A percentile compares a stretch with the other conserved stretches of the same genome.
Conservation (phyloP, 2,113 vertebrate genomes). For the Crotalus horridus region DNA sequence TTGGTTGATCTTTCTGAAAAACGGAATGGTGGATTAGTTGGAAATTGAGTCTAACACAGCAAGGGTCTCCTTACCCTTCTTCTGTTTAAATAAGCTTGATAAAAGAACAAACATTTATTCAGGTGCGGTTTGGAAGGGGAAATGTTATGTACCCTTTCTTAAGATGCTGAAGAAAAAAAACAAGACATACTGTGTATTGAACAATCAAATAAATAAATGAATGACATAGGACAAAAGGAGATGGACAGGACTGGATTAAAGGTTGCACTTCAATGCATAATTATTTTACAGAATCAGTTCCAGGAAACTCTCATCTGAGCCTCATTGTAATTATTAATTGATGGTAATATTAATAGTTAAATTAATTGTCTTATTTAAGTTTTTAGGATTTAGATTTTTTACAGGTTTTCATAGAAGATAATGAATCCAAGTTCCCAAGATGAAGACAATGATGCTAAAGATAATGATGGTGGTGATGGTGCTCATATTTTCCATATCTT, state of each 20-base stretch:
- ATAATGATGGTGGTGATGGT: background rate
- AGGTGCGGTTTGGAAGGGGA: background rate
- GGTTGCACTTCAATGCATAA: background rate
- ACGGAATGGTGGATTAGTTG: background rate
- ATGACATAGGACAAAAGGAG: background rate
- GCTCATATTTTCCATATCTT: background rate
- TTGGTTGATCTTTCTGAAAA: background rate
- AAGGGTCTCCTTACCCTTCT: background rate
- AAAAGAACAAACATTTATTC: background rate
- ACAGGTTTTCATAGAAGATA: background rate
- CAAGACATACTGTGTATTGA: background rate
- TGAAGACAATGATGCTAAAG: background rate
- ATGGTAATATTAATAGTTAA: background rate
- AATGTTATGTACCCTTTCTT: background rate
- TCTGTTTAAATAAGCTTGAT: background rate
- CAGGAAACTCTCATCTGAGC: background rate
- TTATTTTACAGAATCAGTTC: background rate
- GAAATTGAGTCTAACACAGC: background rate
- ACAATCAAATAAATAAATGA: background rate
- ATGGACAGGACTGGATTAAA: background rate
- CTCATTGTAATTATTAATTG: background rate
- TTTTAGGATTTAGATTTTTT: background rate
- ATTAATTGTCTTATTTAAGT: background rate
- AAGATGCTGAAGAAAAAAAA: background rate
- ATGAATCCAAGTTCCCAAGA: background rate